Evolutionary conservation across 2,888 invertebrate species (phyloP), one percentile per base, ranked within the genome.

Genomic region (Pseudanteris insignis): DNA sequence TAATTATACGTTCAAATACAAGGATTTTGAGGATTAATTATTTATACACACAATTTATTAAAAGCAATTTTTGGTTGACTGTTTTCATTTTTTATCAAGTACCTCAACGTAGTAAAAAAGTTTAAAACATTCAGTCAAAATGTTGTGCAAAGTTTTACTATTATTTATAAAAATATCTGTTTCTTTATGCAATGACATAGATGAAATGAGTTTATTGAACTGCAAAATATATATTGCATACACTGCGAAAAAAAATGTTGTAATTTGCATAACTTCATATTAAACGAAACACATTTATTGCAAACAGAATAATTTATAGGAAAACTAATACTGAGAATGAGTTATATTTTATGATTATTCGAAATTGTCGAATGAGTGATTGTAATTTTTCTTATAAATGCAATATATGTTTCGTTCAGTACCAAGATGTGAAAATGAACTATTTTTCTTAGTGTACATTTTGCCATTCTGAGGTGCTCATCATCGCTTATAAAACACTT

Each of bases 121-220:
- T 53, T 43, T 2, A 43, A 53, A 53, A 53, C 47, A 55, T 55
- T 55, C 51, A 43, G 47, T 55, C 46, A 40, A 55, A n/a, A 55
- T 55, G 46, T 47, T 55, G 40, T 55, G 47, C 55, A 47, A 32
- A 30, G 10, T 37, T 7, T 44, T 38, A 46, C 28, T 54, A 44
- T 54, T 54, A 44, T 54, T 38, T 54, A 44, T 38, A 54, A 54
- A 54, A 54, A 54, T 46, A 38, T 30, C 43, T 46, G 44, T 53
- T 12, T n/a, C 34, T 6, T 37, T 53, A 44, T 44, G 11, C 9
- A 33, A 33, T 44, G 18, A 30, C 2, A 13, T 12, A 32, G 25
- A 32, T 54, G 29, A 38, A 54, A 33, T 6, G 21, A 38, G 37
- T 44, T 44, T 28, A 2, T 30, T 43, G 14, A 32, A 3, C 14